Evolutionary conservation across 2,797 vertebrate genomes (phyloP), one percentile per base, ranked within the genome.

Genomic region (Rallus crepitans): DNA sequence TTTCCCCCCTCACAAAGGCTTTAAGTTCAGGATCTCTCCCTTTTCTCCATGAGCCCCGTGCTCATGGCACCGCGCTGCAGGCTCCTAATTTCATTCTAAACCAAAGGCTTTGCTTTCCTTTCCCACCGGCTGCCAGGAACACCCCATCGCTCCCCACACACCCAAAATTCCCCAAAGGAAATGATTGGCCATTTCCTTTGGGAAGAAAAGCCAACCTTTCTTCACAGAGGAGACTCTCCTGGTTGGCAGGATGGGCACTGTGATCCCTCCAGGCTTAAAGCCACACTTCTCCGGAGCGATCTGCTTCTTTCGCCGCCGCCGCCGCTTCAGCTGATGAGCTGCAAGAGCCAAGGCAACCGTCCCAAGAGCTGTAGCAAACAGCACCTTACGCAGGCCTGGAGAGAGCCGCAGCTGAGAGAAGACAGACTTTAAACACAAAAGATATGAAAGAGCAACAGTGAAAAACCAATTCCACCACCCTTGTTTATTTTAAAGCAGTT

Each of bases 341-440:
- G 99, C 99, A n/a, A 99, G 98, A 50, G 99, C 99, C 97, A 99
- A 96, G 3, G 99, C 99, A 3, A 99, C 99, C 0, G 99, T 99
- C 50, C 99, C 99, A 12, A 99, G 98, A 2, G 99, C 99, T 0
- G 99, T 99, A 84, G 99, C 99, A 71, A 99, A 99, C 73, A 99
- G 98, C 89, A 99, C 99, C 95, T 99, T 99, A 96, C 99, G 99
- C 81, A 99, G 98, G 97, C 98, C 99, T 3, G 99, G 99, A 3
- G 98, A 98, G 42, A 99, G 97, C 56, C 98, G 98, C 79, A 99
- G 98, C 98, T 99, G 99, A 13, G 99, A 99, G 98, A 99, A 99
- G 28, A 99, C 99, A 25, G 98, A 98, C 98, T 99, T 89, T 15
- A 82, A 84, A 89, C 90, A 97, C 73, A 95, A 87, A 87, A 95